phyloP scores from a whole-genome alignment of 1,140 invertebrate genomes.

The Zaprionus davidi region DNA sequence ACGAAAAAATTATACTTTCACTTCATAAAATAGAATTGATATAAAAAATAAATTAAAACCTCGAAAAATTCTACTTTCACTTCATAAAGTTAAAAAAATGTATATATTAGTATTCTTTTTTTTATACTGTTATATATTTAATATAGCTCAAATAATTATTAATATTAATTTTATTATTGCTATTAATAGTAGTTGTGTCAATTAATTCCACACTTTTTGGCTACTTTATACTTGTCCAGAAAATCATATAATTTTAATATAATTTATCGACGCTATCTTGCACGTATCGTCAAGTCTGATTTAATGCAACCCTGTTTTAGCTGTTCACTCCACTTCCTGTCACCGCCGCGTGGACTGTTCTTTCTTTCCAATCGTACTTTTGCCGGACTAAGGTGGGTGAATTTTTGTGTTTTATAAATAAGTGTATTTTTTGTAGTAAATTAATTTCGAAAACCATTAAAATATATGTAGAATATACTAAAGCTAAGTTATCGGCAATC shows the following conservation, averaged over 20 bases:
- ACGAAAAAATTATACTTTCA: no score
- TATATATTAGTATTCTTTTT: no score
- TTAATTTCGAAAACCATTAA: neutral
- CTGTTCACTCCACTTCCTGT: slow-evolving; percentile 24
- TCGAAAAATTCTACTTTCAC: no score
- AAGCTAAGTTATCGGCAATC: neutral
- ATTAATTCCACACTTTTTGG: neutral
- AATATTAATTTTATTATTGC: no score
- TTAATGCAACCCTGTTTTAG: slow-evolving; percentile 25
- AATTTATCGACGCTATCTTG: neutral
- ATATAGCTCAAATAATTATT: no score
- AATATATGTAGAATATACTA: neutral
- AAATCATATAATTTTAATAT: neutral
- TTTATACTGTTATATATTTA: no score
- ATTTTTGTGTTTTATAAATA: slow-evolving; percentile 8
- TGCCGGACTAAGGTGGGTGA: slow-evolving; percentile 45
- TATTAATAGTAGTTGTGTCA: no score
- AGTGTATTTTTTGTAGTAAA: slow-evolving; percentile 3
- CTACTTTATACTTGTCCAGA: neutral
- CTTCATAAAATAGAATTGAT: no score
- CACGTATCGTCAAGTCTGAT: neutral
- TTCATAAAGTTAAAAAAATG: no score
- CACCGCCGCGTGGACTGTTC: slow-evolving; percentile 4
- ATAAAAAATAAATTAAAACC: no score
- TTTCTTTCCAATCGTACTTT: slow-evolving; percentile 46